phyloP scores from a whole-genome alignment of 1,140 invertebrate species.

The Cherax quadricarinatus region DNA sequence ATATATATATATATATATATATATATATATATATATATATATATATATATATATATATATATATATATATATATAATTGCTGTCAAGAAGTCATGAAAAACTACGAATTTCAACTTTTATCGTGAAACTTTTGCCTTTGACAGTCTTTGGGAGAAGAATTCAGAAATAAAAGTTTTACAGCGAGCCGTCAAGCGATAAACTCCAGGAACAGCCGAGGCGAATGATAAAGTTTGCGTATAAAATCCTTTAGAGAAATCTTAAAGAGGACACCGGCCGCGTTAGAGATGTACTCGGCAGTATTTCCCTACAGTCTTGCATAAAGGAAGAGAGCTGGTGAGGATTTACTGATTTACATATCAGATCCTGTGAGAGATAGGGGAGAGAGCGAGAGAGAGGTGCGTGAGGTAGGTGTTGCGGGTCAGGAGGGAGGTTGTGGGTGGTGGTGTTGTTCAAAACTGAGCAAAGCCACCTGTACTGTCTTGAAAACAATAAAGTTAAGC shows the following conservation, averaged over 20 bases:
- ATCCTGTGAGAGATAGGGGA: neutral
- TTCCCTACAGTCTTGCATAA: neutral
- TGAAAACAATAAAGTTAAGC: no score
- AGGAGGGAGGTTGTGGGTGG: neutral
- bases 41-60: no score
- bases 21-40: no score
- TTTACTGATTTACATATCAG: neutral
- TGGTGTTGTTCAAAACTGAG: no score
- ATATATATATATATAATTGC: no score
- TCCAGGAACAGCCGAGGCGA: neutral
- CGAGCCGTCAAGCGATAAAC: neutral
- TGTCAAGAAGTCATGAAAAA: no score
- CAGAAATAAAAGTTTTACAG: neutral
- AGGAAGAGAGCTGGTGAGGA: neutral
- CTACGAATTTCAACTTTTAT: neutral
- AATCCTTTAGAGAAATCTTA: neutral
- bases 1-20: no score
- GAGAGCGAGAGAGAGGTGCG: no score
- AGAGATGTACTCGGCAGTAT: neutral
- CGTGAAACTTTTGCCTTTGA: neutral
- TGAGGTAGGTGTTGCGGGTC: no score
- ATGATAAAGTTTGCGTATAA: no score
- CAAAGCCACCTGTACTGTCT: no score
- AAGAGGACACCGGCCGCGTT: neutral
- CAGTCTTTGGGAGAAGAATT: neutral